Base-by-base conservation (phyloP, 1,140 invertebrate species). In the Nilaparvata lugens region DNA sequence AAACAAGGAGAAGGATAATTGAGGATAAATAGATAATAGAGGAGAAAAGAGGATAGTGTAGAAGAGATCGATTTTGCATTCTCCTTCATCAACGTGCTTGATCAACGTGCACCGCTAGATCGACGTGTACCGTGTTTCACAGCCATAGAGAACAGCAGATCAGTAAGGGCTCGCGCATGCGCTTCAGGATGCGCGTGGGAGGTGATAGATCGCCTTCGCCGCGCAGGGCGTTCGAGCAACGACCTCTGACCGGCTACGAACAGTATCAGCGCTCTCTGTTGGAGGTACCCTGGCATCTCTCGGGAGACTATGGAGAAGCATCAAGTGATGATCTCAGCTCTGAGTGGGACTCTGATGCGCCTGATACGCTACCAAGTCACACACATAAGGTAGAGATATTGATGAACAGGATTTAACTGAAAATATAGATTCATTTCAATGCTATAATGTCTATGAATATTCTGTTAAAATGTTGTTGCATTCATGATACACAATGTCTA, bases 261-360 rank as follows among this genome's bases (percentile, higher is more conserved):
- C 86, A 89, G 68, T 91, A 91, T 76, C 80, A 85, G 64, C 83
- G 80, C 62, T 84, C 81, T 16, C 72, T 91, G n/a, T 70, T 90
- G 45, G 81, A 86, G 67, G 86, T 90, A 43, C 87, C 87, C 0
- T 81, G 72, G 24, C 56, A 66, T n/a, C 60, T 55, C 54, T 62
- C 66, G 45, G 62, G 78, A 76, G 91, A 93, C 67, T 93, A 88
- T 72, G 87, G 87, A 7, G 88, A 92, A 70, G 85, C 87, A 13
- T 90, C 88, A 61, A 89, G 86, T 68, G 89, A 93, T 71, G 91
- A 93, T 75, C 80, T 93, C 11, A 89, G 87, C 70, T 91, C 89
- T 6, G 91, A 93, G 69, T 93, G 89, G 89, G 89, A 92, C 70
- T 91, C 88, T 0, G 89, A 91, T 73, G 83, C 86, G 11, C 71